Evolutionary conservation across 2,797 vertebrate genomes (phyloP).

Genomic region (Acanthurus leucopareius): DNA sequence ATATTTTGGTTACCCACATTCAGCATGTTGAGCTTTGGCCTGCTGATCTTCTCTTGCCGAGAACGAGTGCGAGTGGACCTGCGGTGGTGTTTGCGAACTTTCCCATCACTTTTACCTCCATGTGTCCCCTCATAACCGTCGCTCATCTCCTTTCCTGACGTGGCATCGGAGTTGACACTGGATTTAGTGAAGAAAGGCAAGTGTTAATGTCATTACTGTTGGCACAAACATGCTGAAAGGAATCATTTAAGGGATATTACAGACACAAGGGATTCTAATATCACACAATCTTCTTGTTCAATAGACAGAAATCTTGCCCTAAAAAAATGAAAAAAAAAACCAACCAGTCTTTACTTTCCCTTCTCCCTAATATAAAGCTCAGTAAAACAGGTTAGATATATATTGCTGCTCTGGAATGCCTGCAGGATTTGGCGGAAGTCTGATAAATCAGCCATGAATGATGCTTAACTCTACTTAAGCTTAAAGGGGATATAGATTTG

Average conservation of each 20-base stretch:
- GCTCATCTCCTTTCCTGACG: constrained; percentile 95
- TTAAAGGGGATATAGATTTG: constrained; percentile 36
- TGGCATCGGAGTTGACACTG: constrained; percentile 91
- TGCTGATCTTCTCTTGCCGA: constrained; percentile 92
- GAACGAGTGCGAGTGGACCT: constrained; percentile 92
- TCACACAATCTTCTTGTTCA: not conserved
- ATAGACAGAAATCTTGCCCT: not conserved
- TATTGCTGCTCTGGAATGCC: constrained; percentile 28
- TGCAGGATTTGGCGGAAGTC: constrained; percentile 33
- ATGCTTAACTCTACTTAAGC: constrained; percentile 13
- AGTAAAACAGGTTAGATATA: constrained; percentile 19
- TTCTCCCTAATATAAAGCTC: not conserved
- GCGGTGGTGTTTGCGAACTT: constrained; percentile 92
- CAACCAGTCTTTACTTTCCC: constrained; percentile 3
- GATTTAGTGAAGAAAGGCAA: constrained; percentile 26
- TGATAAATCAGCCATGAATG: constrained; percentile 21
- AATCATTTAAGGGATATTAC: not conserved
- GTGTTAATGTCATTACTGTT: not conserved
- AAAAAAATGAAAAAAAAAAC: not conserved
- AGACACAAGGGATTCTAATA: not conserved
- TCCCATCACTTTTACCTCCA: constrained; percentile 90
- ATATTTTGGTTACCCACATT: constrained; percentile 87
- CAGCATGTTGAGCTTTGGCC: constrained; percentile 94
- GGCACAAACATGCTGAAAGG: not conserved
- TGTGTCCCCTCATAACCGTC: constrained; percentile 92